Evolutionary conservation across 2,797 vertebrate genomes (phyloP).

Genomic region (Tiaroga cobitis): DNA sequence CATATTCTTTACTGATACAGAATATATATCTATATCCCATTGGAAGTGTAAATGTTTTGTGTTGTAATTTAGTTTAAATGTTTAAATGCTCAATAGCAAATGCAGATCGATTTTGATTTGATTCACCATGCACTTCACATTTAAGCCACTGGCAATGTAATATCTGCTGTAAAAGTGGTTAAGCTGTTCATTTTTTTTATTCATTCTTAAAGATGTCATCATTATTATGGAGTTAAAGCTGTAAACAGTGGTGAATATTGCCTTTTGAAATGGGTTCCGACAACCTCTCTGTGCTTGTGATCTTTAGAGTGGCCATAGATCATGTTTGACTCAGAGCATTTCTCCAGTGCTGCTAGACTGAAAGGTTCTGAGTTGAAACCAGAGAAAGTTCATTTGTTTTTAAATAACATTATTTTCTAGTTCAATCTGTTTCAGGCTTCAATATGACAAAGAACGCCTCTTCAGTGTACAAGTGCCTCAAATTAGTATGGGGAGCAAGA

Average conservation of each 20-base stretch:
- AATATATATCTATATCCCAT: slow-evolving; percentile 63
- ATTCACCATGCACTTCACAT: slow-evolving; percentile 53
- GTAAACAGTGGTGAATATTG: slow-evolving; percentile 49
- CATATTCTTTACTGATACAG: slow-evolving; percentile 61
- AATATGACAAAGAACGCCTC: slow-evolving; percentile 61
- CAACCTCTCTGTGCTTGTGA: slow-evolving; percentile 46
- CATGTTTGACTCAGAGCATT: slow-evolving; percentile 44
- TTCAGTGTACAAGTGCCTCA: slow-evolving; percentile 76
- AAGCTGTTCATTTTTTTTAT: slow-evolving; percentile 28
- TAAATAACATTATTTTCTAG: slow-evolving; percentile 26
- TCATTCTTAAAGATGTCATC: neutral
- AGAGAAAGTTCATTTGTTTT: slow-evolving; percentile 29
- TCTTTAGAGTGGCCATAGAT: slow-evolving; percentile 41
- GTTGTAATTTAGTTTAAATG: slow-evolving; percentile 63
- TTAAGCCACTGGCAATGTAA: slow-evolving; percentile 47
- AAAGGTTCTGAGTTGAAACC: slow-evolving; percentile 51
- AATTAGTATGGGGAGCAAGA: slow-evolving; percentile 61
- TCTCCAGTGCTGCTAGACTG: slow-evolving; percentile 52
- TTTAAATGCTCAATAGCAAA: slow-evolving; percentile 61
- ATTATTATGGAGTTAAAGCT: slow-evolving; percentile 43
- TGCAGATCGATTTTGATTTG: slow-evolving; percentile 59
- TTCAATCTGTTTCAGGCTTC: slow-evolving; percentile 46
- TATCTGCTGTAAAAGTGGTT: slow-evolving; percentile 64
- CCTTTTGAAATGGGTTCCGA: slow-evolving; percentile 44
- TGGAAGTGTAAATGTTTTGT: slow-evolving; percentile 67